A percentile compares a stretch with the other conserved stretches of the same genome.
Evolutionary conservation across 2,888 invertebrate genomes (phyloP).

Genomic region (Hoplodrina ambigua): DNA sequence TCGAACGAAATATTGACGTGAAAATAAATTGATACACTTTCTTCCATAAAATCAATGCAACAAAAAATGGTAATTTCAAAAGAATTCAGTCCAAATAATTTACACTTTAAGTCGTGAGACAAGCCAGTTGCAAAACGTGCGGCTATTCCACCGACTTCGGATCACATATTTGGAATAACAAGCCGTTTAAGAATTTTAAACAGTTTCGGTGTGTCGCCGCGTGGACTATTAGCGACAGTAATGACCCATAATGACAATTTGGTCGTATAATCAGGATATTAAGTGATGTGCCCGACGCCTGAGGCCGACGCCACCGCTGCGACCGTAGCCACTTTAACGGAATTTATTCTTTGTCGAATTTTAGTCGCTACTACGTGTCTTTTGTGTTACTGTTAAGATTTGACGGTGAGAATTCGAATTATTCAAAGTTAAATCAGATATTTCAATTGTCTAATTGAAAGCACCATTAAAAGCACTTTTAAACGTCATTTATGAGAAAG

Average conservation of each 20-base stretch:
- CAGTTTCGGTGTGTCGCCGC: conserved; percentile 77
- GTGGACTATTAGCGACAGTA: conserved; percentile 84
- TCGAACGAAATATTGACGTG: too few relatives aligned
- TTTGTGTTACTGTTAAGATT: conserved; percentile 27
- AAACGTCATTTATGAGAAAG: too few relatives aligned
- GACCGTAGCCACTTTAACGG: conserved; percentile 35
- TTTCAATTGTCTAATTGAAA: too few relatives aligned
- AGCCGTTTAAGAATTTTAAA: conserved; percentile 79
- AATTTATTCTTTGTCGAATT: conserved; percentile 32
- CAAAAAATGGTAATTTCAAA: conserved; percentile 33
- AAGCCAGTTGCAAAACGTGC: conserved; percentile 43
- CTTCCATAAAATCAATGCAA: conserved; percentile 3
- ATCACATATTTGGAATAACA: conserved; percentile 81
- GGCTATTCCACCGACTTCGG: conserved; percentile 66
- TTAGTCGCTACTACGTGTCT: conserved; percentile 42
- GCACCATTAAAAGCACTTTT: too few relatives aligned
- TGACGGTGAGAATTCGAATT: conserved; percentile 21
- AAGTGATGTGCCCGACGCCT: conserved; percentile 70
- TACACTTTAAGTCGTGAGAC: conserved; percentile 53
- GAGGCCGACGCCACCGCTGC: conserved; percentile 59
- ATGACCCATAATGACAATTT: conserved; percentile 87
- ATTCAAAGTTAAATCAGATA: too few relatives aligned
- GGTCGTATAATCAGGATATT: conserved; percentile 79
- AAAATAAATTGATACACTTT: neutral
- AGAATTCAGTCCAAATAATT: conserved; percentile 48